phyloP scores from a whole-genome alignment of 2,113 vertebrate species.

The Melanocharis versteri region DNA sequence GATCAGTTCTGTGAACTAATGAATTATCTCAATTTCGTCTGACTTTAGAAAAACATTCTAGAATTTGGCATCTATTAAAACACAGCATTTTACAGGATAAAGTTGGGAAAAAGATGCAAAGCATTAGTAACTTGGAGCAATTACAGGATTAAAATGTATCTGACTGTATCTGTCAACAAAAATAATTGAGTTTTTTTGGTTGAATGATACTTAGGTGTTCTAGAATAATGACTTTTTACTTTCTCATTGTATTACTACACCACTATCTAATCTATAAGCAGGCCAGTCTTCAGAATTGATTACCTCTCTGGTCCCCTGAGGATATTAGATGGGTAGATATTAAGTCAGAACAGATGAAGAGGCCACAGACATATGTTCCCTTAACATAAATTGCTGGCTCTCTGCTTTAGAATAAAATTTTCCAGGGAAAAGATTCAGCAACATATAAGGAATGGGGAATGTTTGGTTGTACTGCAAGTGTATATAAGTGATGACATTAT shows the following conservation, averaged over 20 bases:
- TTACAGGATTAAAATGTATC: not conserved
- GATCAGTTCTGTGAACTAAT: not conserved
- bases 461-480: not conserved
- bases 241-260: not conserved
- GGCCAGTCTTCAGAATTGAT: not conserved
- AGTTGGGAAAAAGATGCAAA: not conserved
- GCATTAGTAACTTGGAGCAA: not conserved
- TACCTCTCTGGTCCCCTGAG: not conserved
- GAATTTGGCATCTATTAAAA: not conserved
- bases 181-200: not conserved
- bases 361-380: not conserved
- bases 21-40: not conserved
- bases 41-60: not conserved
- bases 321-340: not conserved
- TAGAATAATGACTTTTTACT: not conserved
- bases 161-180: not conserved
- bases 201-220: not conserved
- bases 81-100: not conserved
- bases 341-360: not conserved
- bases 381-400: not conserved
- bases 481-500: not conserved
- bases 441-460: not conserved
- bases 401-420: not conserved
- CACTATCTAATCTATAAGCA: not conserved
- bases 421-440: not conserved